Evolutionary conservation across 2,113 vertebrate species (phyloP), one percentile per base, ranked within the genome.

Genomic region (Pristiophorus japonicus): DNA sequence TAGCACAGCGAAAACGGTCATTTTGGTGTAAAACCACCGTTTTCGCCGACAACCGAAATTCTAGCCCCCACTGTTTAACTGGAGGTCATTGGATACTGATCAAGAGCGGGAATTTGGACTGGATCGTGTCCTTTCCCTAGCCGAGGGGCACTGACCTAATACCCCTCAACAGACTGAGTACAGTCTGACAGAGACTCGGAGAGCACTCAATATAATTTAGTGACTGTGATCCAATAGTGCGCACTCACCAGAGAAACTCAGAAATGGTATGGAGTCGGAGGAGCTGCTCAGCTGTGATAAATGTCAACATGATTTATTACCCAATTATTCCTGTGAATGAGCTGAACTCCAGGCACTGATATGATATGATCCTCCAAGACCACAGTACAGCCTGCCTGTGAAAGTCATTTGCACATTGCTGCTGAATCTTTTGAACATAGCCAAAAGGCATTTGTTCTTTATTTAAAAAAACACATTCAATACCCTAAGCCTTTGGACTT

Each of bases 221-320:
- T n/a, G 55, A 12, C 55, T 34, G 30, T 51, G 22, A n/a, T 59
- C 55, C 11, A 90, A 90, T n/a, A 59, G 24, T 59, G 45, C 59
- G 34, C 1, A 6, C 55, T 91, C 51, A 16, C 87, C 87, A 62
- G 87, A 47, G 87, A 62, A 91, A 59, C 11, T 55, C 51, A 59
- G 87, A 62, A 91, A 6, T 4, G 55, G 12, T 62, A 34, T 62
- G 87, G 51, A 8, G 51, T 90, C 51, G 34, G 47, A 55, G 87
- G 51, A 90, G 87, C 30, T 62, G 22, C 22, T 47, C 42, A 87
- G 42, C 42, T 91, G 51, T 91, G 87, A 62, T 18, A 91, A 62
- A 55, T 91, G 87, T 34, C 87, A 18, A 14, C 51, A 62, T 91
- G 87, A 91, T 91, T 91, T 91, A 91, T 91, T 91, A 62, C 55